Conservation (phyloP, 2,113 vertebrate genomes). For the Orthochromis indermauri region DNA sequence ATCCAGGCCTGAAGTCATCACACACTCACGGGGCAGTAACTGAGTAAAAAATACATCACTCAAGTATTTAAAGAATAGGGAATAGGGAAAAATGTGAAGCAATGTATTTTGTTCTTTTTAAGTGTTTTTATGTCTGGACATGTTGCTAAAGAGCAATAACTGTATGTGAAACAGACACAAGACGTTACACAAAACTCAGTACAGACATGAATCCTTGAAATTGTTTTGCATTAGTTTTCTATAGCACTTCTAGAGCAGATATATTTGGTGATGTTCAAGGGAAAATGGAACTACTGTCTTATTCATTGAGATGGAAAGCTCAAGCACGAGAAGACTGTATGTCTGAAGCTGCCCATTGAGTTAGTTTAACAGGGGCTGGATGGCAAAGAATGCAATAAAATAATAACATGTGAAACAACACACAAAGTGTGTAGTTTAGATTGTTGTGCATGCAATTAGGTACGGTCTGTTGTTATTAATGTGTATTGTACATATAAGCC, state of each 20-base stretch:
- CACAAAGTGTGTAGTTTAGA: background rate
- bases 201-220: background rate
- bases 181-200: background rate
- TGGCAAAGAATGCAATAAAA: slow-evolving; percentile 52
- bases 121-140: background rate
- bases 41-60: background rate
- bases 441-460: slow-evolving; percentile 25
- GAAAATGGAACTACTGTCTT: background rate
- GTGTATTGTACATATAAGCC: slow-evolving; percentile 9
- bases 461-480: background rate
- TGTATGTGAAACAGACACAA: slow-evolving; percentile 16
- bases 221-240: background rate
- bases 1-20: background rate
- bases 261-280: background rate
- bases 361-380: background rate
- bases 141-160: slow-evolving; percentile 57
- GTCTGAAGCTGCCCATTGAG: background rate
- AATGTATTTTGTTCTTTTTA: background rate
- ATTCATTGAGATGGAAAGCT: background rate
- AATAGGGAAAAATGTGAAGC: background rate
- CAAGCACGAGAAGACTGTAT: background rate
- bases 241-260: background rate
- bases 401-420: slow-evolving; percentile 7
- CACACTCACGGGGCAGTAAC: background rate
- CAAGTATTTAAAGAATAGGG: slow-evolving; percentile 10